Conservation (phyloP, 2,797 vertebrate species). For the Capromys pilorides region DNA sequence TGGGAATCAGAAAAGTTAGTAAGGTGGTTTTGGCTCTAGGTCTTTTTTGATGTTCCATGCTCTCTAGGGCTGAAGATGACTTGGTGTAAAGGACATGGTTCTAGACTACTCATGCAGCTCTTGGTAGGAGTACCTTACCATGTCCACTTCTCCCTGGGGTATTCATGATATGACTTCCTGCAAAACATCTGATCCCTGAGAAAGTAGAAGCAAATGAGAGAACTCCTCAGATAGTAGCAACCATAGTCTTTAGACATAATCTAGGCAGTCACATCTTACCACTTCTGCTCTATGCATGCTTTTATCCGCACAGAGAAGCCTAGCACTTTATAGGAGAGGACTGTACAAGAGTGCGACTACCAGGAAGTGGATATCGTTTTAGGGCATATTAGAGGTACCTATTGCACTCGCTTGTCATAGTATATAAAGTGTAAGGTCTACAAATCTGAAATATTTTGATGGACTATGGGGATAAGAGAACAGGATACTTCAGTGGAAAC, state of each 20-base stretch:
- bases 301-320: not conserved
- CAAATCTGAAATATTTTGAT: not conserved
- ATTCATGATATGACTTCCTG: not conserved
- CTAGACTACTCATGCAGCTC: not conserved
- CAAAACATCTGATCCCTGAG: not conserved
- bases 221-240: not conserved
- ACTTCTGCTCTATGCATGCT: not conserved
- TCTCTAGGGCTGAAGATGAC: not conserved
- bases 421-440: not conserved
- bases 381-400: not conserved
- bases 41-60: not conserved
- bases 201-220: not conserved
- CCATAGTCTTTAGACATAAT: not conserved
- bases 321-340: not conserved
- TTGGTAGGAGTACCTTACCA: not conserved
- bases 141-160: not conserved
- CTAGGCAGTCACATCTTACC: not conserved
- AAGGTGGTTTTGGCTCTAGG: not conserved
- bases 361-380: too few species aligned
- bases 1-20: not conserved
- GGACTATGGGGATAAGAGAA: not conserved
- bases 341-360: not conserved
- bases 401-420: not conserved
- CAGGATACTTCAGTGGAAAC: conserved; percentile 1
- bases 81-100: not conserved